A percentile compares a stretch with the other conserved stretches of the same genome.
Conservation (phyloP, 2,113 vertebrate species). For the Odocoileus hemionus region DNA sequence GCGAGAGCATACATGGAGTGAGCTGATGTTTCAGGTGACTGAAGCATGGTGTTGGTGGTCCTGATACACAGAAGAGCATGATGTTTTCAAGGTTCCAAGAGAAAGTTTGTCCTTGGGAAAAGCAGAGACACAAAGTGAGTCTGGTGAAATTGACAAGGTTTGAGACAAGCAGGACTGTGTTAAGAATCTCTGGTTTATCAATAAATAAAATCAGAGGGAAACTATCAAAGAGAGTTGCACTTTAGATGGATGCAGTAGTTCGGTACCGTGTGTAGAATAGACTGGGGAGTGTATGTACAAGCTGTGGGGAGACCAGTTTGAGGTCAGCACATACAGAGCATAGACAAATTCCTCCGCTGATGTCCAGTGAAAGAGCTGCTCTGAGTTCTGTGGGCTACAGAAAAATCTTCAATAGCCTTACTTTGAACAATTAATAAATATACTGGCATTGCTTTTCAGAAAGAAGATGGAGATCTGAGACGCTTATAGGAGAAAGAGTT, state of each 20-base stretch:
- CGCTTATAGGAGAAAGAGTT: neutral
- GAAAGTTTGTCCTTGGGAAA: neutral
- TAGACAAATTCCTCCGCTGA: neutral
- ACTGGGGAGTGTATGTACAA: too few species aligned
- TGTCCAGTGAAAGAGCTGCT: neutral
- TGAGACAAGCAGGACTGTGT: neutral
- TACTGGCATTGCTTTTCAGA: neutral
- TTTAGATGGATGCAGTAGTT: neutral
- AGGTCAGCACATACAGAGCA: too few species aligned
- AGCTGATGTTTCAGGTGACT: neutral
- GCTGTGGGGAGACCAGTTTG: neutral
- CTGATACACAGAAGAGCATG: neutral
- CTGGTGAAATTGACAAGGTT: neutral
- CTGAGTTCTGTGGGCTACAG: neutral
- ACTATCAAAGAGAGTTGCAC: neutral
- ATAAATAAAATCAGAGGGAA: neutral
- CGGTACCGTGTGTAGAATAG: rapidly evolving
- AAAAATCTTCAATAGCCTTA: neutral
- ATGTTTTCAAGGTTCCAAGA: neutral
- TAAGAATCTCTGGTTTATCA: neutral
- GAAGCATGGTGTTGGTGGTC: neutral
- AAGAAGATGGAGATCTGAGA: neutral
- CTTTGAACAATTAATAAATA: neutral
- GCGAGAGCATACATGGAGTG: neutral
- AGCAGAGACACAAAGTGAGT: neutral